Evolutionary conservation across 2,113 vertebrate species (phyloP).

Genomic region (Salvelinus fontinalis): DNA sequence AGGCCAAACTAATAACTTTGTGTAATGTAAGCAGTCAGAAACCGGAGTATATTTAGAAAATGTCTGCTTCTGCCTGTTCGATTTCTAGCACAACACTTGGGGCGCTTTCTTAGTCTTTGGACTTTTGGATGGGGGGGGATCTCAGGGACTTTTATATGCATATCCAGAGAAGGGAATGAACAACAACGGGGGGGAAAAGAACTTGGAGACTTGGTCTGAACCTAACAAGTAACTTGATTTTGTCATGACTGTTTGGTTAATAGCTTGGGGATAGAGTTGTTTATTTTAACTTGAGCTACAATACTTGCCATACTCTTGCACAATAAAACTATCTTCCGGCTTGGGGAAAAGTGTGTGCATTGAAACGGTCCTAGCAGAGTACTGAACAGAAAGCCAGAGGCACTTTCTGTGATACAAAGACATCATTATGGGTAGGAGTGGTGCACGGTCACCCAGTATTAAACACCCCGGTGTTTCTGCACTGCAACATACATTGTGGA

Average conservation of each 20-base stretch:
- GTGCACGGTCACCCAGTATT: not conserved
- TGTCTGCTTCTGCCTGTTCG: conserved; percentile 13
- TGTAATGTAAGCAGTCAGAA: conserved; percentile 29
- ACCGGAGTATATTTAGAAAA: conserved; percentile 28
- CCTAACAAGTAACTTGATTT: not conserved
- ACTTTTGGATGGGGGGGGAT: too few species aligned
- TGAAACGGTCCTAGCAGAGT: conserved; percentile 3
- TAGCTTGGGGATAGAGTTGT: not conserved
- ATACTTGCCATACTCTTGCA: conserved; percentile 3
- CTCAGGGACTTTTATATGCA: too few species aligned
- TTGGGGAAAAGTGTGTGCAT: not conserved
- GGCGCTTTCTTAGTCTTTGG: too few species aligned
- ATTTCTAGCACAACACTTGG: too few species aligned
- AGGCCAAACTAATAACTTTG: conserved; percentile 38
- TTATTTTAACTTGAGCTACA: conserved; percentile 17
- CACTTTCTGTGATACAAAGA: conserved; percentile 1
- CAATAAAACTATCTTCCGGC: not conserved
- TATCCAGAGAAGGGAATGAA: too few species aligned
- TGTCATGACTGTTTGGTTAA: conserved; percentile 9
- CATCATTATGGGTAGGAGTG: conserved; percentile 3
- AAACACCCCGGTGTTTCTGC: not conserved
- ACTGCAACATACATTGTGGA: not conserved
- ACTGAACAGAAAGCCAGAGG: not conserved
- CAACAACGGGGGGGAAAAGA: too few species aligned
- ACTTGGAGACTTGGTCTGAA: not conserved